These are phyloP conservation scores for Prolemur simus DNA, from an alignment of 2,113 vertebrate genomes.

Conservation along the genomic window DNA sequence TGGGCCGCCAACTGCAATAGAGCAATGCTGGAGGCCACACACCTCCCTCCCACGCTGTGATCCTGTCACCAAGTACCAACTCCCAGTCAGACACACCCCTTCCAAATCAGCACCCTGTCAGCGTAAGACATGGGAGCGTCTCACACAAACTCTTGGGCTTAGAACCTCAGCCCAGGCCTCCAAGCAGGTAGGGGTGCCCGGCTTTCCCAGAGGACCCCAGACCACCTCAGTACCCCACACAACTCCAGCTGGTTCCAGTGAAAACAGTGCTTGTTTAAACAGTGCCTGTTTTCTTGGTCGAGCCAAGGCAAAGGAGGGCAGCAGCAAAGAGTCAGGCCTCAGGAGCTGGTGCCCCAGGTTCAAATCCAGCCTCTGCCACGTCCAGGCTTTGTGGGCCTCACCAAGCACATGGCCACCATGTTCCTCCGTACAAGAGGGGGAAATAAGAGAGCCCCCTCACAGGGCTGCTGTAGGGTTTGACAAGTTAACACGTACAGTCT, in stretches of 20 bases:
- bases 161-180: not conserved
- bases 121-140: not conserved
- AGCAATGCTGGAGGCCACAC: not conserved
- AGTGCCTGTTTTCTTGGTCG: not conserved
- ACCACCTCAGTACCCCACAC: not conserved
- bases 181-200: rapidly evolving
- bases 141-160: not conserved
- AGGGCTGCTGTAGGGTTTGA: too few relatives aligned
- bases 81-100: not conserved
- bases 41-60: not conserved
- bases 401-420: not conserved
- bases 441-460: not conserved
- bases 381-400: not conserved
- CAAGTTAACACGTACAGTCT: rapidly evolving
- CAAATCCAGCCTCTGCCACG: not conserved
- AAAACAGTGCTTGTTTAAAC: not conserved
- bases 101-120: not conserved
- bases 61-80: not conserved
- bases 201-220: not conserved
- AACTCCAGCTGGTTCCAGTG: too few relatives aligned
- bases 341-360: not conserved
- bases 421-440: too few relatives aligned
- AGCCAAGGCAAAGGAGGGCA: not conserved
- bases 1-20: not conserved
- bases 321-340: not conserved